Evolutionary conservation across 2,797 vertebrate species (phyloP).

Genomic region (Geranospiza caerulescens): DNA sequence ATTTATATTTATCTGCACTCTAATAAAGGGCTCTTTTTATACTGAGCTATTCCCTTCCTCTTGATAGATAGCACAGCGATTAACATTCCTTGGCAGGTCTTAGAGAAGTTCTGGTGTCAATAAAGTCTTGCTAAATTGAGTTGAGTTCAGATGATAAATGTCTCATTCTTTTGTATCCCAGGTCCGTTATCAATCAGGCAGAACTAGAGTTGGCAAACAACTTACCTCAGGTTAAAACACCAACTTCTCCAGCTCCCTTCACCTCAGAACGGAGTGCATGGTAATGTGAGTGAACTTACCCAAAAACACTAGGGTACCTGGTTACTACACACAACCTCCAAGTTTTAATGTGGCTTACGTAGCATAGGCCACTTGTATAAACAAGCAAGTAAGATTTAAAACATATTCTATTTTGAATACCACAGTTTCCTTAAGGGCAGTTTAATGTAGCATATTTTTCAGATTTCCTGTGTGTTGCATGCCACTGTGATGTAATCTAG

Average conservation of each 20-base stretch:
- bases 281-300: neutral
- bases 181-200: constrained; percentile 34
- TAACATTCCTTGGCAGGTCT: constrained; percentile 59
- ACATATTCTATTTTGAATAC: constrained; percentile 71
- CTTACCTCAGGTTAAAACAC: neutral
- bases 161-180: neutral
- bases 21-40: constrained; percentile 11
- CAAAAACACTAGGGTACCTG: neutral
- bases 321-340: neutral
- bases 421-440: constrained; percentile 56
- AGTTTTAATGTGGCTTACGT: neutral
- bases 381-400: constrained; percentile 69
- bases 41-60: neutral
- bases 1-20: constrained; percentile 11
- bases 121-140: constrained; percentile 44
- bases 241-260: neutral
- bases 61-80: constrained; percentile 38
- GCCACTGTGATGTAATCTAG: constrained; percentile 71
- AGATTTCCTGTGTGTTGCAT: constrained; percentile 62
- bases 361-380: constrained; percentile 53
- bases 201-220: neutral
- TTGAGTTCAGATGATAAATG: constrained; percentile 40
- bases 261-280: neutral
- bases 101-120: constrained; percentile 58
- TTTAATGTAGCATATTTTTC: constrained; percentile 65